Evolutionary conservation across 2,888 invertebrate species (phyloP).

Genomic region (Aromia moschata): DNA sequence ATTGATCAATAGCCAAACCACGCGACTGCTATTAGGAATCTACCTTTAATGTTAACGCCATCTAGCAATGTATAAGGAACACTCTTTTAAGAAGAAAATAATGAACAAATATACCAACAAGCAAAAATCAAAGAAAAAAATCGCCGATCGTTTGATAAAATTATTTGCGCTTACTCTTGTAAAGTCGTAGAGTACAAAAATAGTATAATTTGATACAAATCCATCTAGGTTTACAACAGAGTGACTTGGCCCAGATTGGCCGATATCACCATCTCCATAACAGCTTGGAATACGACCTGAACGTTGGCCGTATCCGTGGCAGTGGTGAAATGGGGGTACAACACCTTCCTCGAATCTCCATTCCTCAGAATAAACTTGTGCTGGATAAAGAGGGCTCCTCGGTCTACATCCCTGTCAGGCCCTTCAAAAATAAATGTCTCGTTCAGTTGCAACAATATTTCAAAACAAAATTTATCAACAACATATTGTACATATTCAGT

Average conservation of each 20-base stretch:
- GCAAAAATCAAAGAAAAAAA: no score
- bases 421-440: slow-evolving; percentile 62
- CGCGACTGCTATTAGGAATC: no score
- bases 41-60: no score
- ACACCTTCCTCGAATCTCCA: slow-evolving; percentile 67
- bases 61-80: no score
- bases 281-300: slow-evolving; percentile 72
- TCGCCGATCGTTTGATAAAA: no score
- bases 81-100: no score
- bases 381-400: slow-evolving; percentile 71
- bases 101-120: no score
- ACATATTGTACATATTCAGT: background rate
- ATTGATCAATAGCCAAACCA: no score
- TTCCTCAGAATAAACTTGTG: slow-evolving; percentile 69
- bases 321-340: slow-evolving; percentile 74
- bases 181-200: no score
- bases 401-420: slow-evolving; percentile 70
- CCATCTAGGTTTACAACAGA: slow-evolving; percentile 65
- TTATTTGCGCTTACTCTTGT: no score
- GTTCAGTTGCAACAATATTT: slow-evolving; percentile 14
- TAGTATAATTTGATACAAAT: no score
- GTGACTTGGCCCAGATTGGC: slow-evolving; percentile 70
- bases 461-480: slow-evolving; percentile 17
- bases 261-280: slow-evolving; percentile 73
- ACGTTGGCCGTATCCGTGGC: slow-evolving; percentile 75